Evolutionary conservation across 2,797 vertebrate genomes (phyloP), one percentile per base, ranked within the genome.

Genomic region (Schizopygopsis malacanthus): DNA sequence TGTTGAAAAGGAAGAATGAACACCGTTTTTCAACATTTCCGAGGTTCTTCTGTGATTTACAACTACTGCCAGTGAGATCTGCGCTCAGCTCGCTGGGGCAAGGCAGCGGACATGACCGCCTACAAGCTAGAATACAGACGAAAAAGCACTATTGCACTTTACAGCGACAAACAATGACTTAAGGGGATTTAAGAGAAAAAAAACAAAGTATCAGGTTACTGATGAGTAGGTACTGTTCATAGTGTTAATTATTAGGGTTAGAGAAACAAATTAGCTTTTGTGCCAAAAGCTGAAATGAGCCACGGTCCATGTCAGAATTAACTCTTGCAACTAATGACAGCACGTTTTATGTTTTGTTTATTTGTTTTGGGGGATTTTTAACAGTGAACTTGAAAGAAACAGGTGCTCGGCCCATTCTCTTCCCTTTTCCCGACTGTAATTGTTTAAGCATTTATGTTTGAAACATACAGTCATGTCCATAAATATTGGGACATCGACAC

Each of bases 61-160:
- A 81, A 69, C 84, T 83, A 88, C 87, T 86, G 87, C 84, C 87
- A 79, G 87, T 75, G 81, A 83, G 47, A 76, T 25, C 77, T 59
- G 71, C 63, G 43, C 72, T 79, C 33, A 22, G 39, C 83, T 78
- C 79, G 56, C 33, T 52, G 43, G 82, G 39, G 43, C 89, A 79
- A 13, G 69, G 56, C 87, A 76, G 87, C 7, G 1, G 81, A 81
- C 63, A 72, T 50, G 79, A 63, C 54, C 16, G 70, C 75, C 87
- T 37, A 79, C 61, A 61, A 85, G 84, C 82, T 73, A 84, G 84
- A 85, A 87, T 56, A 83, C 63, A 67, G 85, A 86, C 75, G 70
- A 90, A 96, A 97, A 97, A 97, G 98, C 98, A 99, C 98, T 99
- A 95, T 96, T 99, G 98, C 98, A 99, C 98, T 99, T 99, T 99